These are phyloP conservation scores for Sinocyclocheilus grahami DNA, from an alignment of 2,113 vertebrate species.

Conservation along the genomic window DNA sequence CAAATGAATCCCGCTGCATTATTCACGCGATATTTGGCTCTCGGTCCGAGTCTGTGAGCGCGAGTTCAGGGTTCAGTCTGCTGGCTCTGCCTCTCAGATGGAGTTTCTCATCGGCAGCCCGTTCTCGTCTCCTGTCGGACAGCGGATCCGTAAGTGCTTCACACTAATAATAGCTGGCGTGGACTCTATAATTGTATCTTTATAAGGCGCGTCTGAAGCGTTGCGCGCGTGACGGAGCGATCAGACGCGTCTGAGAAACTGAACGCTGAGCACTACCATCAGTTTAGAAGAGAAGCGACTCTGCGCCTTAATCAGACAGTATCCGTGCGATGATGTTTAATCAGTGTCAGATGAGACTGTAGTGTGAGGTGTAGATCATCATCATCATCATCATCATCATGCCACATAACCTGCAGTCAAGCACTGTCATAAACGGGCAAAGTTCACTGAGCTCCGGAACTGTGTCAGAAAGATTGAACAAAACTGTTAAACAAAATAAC, in stretches of 20 bases:
- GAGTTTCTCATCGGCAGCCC: conserved; percentile 89
- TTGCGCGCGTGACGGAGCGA: too few relatives aligned
- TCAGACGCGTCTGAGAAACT: conserved; percentile 37
- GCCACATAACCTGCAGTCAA: not conserved
- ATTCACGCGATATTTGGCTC: too few relatives aligned
- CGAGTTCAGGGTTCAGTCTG: conserved; percentile 29
- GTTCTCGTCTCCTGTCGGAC: conserved; percentile 88
- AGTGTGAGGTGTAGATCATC: too few relatives aligned
- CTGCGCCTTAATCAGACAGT: not conserved
- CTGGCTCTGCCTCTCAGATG: conserved; percentile 66
- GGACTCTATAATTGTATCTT: not conserved
- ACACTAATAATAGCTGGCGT: not conserved
- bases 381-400: too few relatives aligned
- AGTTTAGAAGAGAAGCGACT: not conserved
- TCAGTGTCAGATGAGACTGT: not conserved
- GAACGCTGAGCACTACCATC: not conserved
- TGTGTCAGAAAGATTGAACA: not conserved
- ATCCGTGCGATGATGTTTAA: not conserved
- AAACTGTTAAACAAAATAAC: not conserved
- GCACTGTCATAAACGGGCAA: not conserved
- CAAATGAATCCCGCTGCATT: too few relatives aligned
- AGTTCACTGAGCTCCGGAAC: not conserved
- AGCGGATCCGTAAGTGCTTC: conserved; percentile 85
- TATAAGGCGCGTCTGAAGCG: not conserved
- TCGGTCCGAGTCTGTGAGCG: too few relatives aligned